Percentiles rank a stretch among this genome's conserved stretches.
Conservation (phyloP, 2,113 vertebrate genomes). For the Megaceryle torquata region DNA sequence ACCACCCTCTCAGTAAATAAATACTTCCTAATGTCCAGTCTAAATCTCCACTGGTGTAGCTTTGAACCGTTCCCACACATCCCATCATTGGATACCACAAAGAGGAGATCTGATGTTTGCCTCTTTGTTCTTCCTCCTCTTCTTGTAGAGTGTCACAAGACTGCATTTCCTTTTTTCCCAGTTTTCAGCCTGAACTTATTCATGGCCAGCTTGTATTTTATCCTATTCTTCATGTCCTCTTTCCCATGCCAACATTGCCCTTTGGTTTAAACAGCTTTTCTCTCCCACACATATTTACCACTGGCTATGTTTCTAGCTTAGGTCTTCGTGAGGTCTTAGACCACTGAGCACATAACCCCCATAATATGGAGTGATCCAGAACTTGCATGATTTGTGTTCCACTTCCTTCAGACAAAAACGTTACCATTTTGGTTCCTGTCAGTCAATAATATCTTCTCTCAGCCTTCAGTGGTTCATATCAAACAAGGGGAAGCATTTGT, state of each 20-base stretch:
- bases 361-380: background rate
- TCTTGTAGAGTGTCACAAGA: background rate
- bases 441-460: background rate
- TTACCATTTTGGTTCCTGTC: background rate
- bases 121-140: background rate
- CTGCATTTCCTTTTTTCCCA: background rate
- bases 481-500: background rate
- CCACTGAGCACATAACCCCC: background rate
- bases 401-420: background rate
- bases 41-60: background rate
- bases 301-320: background rate
- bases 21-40: background rate
- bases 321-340: background rate
- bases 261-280: background rate
- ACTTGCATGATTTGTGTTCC: background rate
- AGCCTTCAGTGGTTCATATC: background rate
- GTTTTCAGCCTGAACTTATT: background rate
- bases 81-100: background rate
- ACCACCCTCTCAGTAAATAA: background rate
- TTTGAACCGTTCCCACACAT: background rate
- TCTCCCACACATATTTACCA: background rate
- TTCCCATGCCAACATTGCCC: background rate
- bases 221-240: background rate
- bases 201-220: background rate
- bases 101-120: background rate